phyloP scores from a whole-genome alignment of 2,888 invertebrate genomes.

The Morpho achilles region DNA sequence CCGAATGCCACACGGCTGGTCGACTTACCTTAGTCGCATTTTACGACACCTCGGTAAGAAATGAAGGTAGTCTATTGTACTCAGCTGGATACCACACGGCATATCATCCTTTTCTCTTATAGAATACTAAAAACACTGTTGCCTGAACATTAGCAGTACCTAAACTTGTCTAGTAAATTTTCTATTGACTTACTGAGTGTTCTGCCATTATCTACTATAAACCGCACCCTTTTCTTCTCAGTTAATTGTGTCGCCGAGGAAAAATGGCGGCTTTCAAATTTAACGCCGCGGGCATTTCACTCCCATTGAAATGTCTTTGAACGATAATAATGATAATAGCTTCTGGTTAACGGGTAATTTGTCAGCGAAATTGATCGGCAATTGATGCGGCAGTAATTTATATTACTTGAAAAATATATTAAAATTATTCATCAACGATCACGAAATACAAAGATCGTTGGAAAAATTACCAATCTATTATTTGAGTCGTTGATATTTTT shows the following conservation, averaged over 20 bases:
- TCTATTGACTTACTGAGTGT: no score
- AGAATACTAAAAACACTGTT: no score
- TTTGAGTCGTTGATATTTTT: no score
- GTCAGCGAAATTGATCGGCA: constrained; percentile 11
- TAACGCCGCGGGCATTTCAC: constrained; percentile 40
- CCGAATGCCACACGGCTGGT: no score
- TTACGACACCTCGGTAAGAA: no score
- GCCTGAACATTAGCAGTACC: no score
- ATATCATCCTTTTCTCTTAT: no score
- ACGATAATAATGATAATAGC: constrained; percentile 23
- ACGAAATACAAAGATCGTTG: no score
- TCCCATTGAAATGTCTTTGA: constrained; percentile 56
- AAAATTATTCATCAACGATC: background rate
- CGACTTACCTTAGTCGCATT: no score
- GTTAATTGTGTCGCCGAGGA: constrained; percentile 48
- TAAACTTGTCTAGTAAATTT: background rate
- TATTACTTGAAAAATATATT: constrained; percentile 6
- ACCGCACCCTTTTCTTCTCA: constrained; percentile 48
- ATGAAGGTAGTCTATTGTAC: no score
- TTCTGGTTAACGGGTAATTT: constrained; percentile 18
- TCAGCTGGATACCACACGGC: no score
- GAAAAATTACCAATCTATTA: no score
- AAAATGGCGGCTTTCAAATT: constrained; percentile 49
- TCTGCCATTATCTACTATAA: constrained; percentile 48
- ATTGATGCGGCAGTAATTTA: constrained; percentile 14